Conservation (phyloP, 2,113 vertebrate genomes). For the Muntiacus reevesi region DNA sequence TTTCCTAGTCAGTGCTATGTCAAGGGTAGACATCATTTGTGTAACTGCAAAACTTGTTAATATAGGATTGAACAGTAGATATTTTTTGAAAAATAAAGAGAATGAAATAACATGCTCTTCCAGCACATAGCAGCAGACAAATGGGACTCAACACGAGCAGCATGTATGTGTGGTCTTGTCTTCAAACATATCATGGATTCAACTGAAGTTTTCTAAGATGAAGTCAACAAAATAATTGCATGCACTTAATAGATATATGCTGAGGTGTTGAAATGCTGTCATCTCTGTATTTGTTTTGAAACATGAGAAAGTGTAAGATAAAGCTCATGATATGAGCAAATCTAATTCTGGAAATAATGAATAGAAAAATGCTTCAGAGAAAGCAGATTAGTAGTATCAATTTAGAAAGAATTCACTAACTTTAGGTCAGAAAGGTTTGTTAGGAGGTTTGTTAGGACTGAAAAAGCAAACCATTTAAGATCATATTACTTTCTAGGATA, state of each 20-base stretch:
- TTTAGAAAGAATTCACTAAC: constrained; percentile 1
- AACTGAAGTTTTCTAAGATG: neutral
- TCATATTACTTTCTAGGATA: neutral
- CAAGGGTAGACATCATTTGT: neutral
- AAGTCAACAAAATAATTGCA: neutral
- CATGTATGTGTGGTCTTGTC: neutral
- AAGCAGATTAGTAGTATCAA: neutral
- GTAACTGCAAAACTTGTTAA: neutral
- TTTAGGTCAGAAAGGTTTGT: neutral
- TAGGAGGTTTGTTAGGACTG: neutral
- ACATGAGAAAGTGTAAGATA: neutral
- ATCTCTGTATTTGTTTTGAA: neutral
- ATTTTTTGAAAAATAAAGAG: neutral
- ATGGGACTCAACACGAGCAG: neutral
- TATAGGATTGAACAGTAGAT: neutral
- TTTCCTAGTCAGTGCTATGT: neutral
- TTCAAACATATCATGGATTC: neutral
- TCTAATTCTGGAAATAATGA: neutral
- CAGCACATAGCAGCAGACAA: neutral
- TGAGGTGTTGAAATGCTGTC: neutral
- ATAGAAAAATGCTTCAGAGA: neutral
- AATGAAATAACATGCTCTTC: neutral
- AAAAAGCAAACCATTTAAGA: neutral
- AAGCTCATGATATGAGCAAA: neutral
- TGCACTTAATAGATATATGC: neutral